Evolutionary conservation across 2,888 invertebrate genomes (phyloP).

Genomic region (Pseudococcus viburni): DNA sequence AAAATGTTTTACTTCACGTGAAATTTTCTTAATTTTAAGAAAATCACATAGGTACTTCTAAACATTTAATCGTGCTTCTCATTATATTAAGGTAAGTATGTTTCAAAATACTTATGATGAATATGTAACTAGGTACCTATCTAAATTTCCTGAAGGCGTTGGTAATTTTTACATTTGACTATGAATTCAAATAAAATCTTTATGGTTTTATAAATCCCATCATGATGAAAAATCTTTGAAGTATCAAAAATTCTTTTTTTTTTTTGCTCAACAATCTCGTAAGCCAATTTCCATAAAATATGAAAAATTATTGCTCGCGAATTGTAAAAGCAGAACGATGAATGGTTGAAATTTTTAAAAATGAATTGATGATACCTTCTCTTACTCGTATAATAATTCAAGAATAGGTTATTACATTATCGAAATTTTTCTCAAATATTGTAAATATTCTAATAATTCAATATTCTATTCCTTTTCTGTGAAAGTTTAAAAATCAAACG

Average conservation of each 20-base stretch:
- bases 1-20: no score
- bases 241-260: not conserved
- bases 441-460: not conserved
- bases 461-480: no score
- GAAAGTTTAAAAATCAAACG: no score
- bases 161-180: not conserved
- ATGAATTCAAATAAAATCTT: not conserved
- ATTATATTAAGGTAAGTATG: no score
- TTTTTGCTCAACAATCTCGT: not conserved
- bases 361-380: not conserved
- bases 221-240: not conserved
- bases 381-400: no score
- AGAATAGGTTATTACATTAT: not conserved
- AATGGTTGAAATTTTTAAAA: not conserved
- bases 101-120: no score
- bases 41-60: no score
- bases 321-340: not conserved
- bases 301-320: not conserved
- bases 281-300: not conserved
- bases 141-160: not conserved
- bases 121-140: no score
- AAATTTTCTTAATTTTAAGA: no score
- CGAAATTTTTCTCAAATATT: not conserved
- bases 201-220: not conserved
- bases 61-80: no score